Evolutionary conservation across 1,140 invertebrate genomes (phyloP).

Genomic region (Drosophila baimaii): DNA sequence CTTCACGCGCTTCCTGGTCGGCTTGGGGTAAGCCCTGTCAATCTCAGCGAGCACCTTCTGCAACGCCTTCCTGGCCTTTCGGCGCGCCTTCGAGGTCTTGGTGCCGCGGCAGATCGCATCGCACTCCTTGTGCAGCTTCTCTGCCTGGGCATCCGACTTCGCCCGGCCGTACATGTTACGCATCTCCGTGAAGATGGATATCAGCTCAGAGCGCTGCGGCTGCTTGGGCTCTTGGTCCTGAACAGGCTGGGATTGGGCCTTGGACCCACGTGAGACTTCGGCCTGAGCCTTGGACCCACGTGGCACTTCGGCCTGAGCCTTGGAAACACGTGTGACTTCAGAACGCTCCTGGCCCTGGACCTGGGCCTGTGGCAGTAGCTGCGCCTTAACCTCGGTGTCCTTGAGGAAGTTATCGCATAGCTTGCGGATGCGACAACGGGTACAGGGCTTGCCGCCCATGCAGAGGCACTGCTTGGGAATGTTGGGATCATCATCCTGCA

Average conservation of each 20-base stretch:
- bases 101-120: slow-evolving; percentile 8
- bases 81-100: slow-evolving; percentile 5
- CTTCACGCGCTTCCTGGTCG: slow-evolving; percentile 3
- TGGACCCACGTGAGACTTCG: too few relatives aligned
- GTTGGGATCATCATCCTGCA: background rate
- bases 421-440: slow-evolving; percentile 60
- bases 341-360: too few relatives aligned
- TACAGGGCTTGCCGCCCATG: slow-evolving; percentile 23
- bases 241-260: background rate
- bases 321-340: too few relatives aligned
- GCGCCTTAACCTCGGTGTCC: background rate
- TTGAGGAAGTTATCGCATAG: slow-evolving; percentile 47
- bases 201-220: slow-evolving; percentile 27
- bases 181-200: slow-evolving; percentile 64
- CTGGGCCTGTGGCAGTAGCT: background rate
- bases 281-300: too few relatives aligned
- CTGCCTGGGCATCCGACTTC: slow-evolving; percentile 2
- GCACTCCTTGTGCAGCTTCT: slow-evolving; percentile 9
- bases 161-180: slow-evolving; percentile 32
- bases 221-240: background rate
- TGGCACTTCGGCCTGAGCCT: background rate
- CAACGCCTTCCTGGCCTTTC: background rate
- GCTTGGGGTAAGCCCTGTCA: slow-evolving; percentile 17
- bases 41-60: slow-evolving; percentile 17
- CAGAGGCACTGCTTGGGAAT: slow-evolving; percentile 38